phyloP scores from a whole-genome alignment of 2,797 vertebrate species.

The Chaunax sp. region DNA sequence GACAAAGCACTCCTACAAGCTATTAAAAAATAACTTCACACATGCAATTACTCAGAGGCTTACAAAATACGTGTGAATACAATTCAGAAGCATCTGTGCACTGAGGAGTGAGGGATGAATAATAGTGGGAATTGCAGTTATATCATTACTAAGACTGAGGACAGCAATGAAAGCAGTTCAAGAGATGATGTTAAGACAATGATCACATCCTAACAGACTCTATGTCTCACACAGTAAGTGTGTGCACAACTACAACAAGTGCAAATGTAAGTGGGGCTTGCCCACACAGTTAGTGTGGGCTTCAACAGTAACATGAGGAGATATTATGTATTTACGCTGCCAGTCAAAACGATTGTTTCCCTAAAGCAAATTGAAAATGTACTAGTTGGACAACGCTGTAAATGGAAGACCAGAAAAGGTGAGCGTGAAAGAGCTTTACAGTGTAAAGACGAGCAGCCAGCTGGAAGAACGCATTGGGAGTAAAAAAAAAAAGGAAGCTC shows the following conservation, averaged over 20 bases:
- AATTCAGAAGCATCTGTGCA: constrained; percentile 1
- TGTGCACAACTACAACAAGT: background rate
- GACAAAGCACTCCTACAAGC: background rate
- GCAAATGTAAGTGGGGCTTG: constrained; percentile 19
- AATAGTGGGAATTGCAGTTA: background rate
- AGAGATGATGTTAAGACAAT: constrained; percentile 9
- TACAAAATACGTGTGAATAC: constrained; percentile 24
- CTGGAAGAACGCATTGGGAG: constrained; percentile 25
- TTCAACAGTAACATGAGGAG: constrained; percentile 1
- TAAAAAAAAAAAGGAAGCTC: background rate
- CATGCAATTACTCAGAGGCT: constrained; percentile 21
- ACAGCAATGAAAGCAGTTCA: background rate
- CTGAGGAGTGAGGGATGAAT: background rate
- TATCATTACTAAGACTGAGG: background rate
- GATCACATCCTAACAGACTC: constrained; percentile 18
- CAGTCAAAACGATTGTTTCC: background rate
- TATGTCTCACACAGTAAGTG: constrained; percentile 7
- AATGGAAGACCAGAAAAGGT: constrained; percentile 19
- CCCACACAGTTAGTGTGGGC: constrained; percentile 10
- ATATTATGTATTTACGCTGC: background rate
- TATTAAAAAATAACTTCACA: constrained; percentile 18
- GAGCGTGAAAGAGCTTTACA: constrained; percentile 11
- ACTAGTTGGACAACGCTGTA: constrained; percentile 7
- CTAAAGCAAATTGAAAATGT: background rate
- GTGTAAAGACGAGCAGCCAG: constrained; percentile 28